Percentiles rank a stretch among this genome's conserved stretches.
Conservation (phyloP, 2,797 vertebrate genomes). For the Valencia hispanica region DNA sequence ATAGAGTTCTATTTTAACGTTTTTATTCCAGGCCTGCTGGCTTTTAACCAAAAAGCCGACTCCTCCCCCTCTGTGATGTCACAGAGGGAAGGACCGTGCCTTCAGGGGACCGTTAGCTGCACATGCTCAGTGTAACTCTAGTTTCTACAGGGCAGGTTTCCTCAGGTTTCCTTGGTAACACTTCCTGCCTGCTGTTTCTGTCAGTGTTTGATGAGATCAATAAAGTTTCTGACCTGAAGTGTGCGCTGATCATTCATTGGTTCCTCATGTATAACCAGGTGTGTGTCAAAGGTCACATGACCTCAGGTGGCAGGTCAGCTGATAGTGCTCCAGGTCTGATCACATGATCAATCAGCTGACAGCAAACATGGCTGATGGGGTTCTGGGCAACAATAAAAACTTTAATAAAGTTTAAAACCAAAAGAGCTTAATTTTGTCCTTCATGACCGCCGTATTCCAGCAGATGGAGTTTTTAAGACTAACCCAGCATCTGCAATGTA, state of each 20-base stretch:
- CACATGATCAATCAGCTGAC: neutral
- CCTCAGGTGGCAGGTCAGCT: neutral
- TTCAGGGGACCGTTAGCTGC: constrained; percentile 10
- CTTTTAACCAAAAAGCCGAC: constrained; percentile 12
- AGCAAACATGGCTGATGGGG: no score
- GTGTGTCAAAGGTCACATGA: no score
- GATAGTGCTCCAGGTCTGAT: neutral
- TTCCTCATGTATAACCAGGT: neutral
- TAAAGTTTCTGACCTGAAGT: constrained; percentile 46
- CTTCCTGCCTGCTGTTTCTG: constrained; percentile 28
- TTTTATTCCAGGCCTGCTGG: constrained; percentile 33
- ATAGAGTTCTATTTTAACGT: constrained; percentile 45
- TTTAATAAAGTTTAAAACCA: no score
- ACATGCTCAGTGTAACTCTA: constrained; percentile 18
- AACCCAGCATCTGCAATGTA: no score
- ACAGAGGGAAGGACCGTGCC: neutral
- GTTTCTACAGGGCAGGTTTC: constrained; percentile 19
- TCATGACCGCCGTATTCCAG: no score
- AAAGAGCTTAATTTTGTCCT: no score
- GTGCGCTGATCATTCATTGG: neutral
- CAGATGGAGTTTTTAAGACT: no score
- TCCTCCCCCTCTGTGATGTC: constrained; percentile 15
- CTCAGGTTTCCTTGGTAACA: constrained; percentile 49
- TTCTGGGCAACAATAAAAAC: no score
- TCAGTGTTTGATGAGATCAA: constrained; percentile 50